Conservation (phyloP, 2,113 vertebrate genomes). For the Hemichromis elongatus region DNA sequence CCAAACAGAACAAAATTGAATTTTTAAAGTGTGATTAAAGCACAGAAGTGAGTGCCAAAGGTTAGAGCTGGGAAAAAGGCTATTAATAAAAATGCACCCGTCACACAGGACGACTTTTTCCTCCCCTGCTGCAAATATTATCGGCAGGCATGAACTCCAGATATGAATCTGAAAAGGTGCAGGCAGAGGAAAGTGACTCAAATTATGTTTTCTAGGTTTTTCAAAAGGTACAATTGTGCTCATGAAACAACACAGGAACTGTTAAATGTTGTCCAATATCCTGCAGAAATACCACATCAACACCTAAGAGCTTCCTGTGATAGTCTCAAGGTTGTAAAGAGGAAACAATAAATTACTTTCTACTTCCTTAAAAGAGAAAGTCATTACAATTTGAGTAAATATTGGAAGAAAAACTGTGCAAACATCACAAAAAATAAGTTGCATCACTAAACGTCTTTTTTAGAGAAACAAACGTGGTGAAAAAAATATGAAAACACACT, state of each 20-base stretch:
- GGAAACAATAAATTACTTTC: neutral
- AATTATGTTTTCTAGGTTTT: neutral
- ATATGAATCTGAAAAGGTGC: neutral
- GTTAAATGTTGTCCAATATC: neutral
- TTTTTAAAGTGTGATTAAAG: slow-evolving; percentile 40
- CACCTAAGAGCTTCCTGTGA: neutral
- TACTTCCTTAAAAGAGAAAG: neutral
- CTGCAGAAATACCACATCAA: neutral
- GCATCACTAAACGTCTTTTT: neutral
- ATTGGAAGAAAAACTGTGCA: neutral
- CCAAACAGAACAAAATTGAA: slow-evolving; percentile 8
- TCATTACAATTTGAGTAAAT: neutral
- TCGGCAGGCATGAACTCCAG: slow-evolving; percentile 10
- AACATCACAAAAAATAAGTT: neutral
- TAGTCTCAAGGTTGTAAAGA: neutral
- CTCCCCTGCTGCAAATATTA: slow-evolving; percentile 5
- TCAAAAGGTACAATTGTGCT: neutral
- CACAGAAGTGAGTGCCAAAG: slow-evolving; percentile 15
- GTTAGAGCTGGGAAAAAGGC: neutral
- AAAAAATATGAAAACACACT: neutral
- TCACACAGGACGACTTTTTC: neutral
- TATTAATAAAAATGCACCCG: slow-evolving; percentile 37
- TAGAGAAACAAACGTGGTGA: neutral
- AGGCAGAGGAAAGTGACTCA: neutral
- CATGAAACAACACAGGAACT: neutral